These are phyloP conservation scores for Zelostemma sp. DNA, from an alignment of 1,140 invertebrate species.

Conservation along the genomic window DNA sequence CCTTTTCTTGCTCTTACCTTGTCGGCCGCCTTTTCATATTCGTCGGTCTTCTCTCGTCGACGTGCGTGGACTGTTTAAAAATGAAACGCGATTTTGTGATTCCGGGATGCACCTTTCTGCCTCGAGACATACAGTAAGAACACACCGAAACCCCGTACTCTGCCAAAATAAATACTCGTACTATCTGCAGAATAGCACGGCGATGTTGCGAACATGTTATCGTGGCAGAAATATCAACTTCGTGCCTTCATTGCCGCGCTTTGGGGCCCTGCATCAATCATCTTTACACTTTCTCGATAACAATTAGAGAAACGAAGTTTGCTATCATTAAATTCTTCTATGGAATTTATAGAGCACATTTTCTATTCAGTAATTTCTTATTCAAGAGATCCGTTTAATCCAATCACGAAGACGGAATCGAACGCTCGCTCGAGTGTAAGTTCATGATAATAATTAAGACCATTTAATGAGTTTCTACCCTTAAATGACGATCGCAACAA, in stretches of 20 bases:
- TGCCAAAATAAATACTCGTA: slow-evolving; percentile 51
- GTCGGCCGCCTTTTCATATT: slow-evolving; percentile 49
- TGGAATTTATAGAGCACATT: not conserved
- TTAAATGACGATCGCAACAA: slow-evolving; percentile 50
- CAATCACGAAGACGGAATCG: slow-evolving; percentile 48
- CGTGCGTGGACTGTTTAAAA: slow-evolving; percentile 45
- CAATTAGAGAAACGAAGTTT: too few relatives aligned
- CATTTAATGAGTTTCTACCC: slow-evolving; percentile 50
- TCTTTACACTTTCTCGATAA: too few relatives aligned
- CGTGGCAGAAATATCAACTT: slow-evolving; percentile 45
- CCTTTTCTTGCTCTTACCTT: slow-evolving; percentile 40
- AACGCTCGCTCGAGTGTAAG: slow-evolving; percentile 51
- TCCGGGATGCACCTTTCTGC: slow-evolving; percentile 46
- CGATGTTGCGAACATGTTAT: slow-evolving; percentile 44
- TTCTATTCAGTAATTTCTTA: not conserved
- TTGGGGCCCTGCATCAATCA: slow-evolving; percentile 11
- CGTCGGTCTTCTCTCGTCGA: slow-evolving; percentile 40
- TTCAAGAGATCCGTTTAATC: slow-evolving; percentile 46
- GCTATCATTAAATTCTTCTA: too few relatives aligned
- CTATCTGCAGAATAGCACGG: slow-evolving; percentile 43
- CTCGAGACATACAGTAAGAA: slow-evolving; percentile 46
- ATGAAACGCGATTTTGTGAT: slow-evolving; percentile 45
- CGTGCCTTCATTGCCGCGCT: slow-evolving; percentile 38
- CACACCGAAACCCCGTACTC: slow-evolving; percentile 31
- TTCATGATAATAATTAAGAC: slow-evolving; percentile 54